Percentiles rank a stretch among this genome's conserved stretches.
Evolutionary conservation across 2,888 invertebrate species (phyloP).

Genomic region (Gari tellinella): DNA sequence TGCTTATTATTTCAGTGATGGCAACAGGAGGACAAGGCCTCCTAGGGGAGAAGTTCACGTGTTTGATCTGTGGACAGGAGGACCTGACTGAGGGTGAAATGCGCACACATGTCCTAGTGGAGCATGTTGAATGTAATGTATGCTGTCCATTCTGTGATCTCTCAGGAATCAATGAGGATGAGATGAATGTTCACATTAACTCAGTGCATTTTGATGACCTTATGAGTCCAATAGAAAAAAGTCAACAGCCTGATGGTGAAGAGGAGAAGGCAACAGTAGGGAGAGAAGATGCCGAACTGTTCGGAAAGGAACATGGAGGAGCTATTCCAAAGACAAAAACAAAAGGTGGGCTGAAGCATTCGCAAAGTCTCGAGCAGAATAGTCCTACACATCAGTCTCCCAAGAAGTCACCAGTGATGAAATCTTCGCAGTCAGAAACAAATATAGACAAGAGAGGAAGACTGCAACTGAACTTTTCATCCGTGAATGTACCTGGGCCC

Average conservation of each 20-base stretch:
- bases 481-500: slow-evolving; percentile 46
- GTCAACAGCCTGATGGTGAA: slow-evolving; percentile 21
- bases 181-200: slow-evolving; percentile 92
- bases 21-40: slow-evolving; percentile 37
- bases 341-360: slow-evolving; percentile 42
- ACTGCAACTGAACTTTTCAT: slow-evolving; percentile 51
- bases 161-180: slow-evolving; percentile 89
- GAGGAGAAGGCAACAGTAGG: slow-evolving; percentile 12
- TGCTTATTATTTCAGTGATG: slow-evolving; percentile 22
- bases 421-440: slow-evolving; percentile 53
- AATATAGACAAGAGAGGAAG: slow-evolving; percentile 48
- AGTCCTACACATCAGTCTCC: slow-evolving; percentile 27
- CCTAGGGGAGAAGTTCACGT: slow-evolving; percentile 82
- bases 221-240: slow-evolving; percentile 87
- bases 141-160: slow-evolving; percentile 94
- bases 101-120: slow-evolving; percentile 91
- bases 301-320: slow-evolving; percentile 54
- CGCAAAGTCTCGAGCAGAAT: slow-evolving; percentile 53
- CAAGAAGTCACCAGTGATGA: slow-evolving; percentile 39
- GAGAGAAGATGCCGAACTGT: slow-evolving; percentile 49
- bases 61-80: slow-evolving; percentile 94
- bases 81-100: slow-evolving; percentile 88
- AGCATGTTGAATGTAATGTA: slow-evolving; percentile 91
- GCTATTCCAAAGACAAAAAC: slow-evolving; percentile 52
- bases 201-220: slow-evolving; percentile 90